phyloP scores from a whole-genome alignment of 2,113 vertebrate species.

The Athene cunicularia region DNA sequence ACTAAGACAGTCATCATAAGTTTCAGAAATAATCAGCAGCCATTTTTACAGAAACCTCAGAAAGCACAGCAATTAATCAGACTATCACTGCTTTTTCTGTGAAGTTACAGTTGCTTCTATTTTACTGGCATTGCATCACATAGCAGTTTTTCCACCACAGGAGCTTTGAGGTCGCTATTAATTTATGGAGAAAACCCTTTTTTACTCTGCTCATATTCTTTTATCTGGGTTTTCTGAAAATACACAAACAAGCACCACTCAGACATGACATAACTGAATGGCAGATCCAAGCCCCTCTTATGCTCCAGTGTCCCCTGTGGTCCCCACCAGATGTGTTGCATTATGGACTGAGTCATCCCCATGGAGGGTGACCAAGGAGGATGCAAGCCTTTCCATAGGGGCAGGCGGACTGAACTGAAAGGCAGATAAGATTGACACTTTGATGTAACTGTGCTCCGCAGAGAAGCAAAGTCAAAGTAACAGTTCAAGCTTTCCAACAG shows the following conservation, averaged over 20 bases:
- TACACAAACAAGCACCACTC: conserved; percentile 18
- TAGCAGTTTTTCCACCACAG: conserved; percentile 2
- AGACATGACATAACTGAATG: conserved; percentile 39
- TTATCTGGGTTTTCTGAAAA: conserved; percentile 26
- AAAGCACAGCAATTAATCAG: conserved; percentile 58
- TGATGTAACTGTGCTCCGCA: not conserved
- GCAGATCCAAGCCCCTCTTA: conserved; percentile 30
- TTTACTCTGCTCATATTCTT: not conserved
- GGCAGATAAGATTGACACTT: conserved; percentile 40
- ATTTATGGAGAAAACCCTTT: conserved; percentile 22
- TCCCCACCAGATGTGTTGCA: conserved; percentile 37
- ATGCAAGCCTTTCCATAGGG: not conserved
- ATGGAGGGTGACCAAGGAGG: not conserved
- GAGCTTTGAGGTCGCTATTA: conserved; percentile 12
- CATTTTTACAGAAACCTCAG: conserved; percentile 59
- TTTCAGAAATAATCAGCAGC: conserved; percentile 62
- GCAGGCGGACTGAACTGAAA: not conserved
- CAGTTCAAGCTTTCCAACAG: conserved; percentile 5
- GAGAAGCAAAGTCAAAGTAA: conserved; percentile 44
- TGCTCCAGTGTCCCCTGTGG: not conserved
- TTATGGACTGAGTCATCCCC: conserved; percentile 34
- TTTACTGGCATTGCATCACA: conserved; percentile 42
- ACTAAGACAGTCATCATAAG: conserved; percentile 47
- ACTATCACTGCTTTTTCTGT: conserved; percentile 47
- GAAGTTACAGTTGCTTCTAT: conserved; percentile 23